phyloP scores from a whole-genome alignment of 2,888 invertebrate genomes.

The Apamea monoglypha region DNA sequence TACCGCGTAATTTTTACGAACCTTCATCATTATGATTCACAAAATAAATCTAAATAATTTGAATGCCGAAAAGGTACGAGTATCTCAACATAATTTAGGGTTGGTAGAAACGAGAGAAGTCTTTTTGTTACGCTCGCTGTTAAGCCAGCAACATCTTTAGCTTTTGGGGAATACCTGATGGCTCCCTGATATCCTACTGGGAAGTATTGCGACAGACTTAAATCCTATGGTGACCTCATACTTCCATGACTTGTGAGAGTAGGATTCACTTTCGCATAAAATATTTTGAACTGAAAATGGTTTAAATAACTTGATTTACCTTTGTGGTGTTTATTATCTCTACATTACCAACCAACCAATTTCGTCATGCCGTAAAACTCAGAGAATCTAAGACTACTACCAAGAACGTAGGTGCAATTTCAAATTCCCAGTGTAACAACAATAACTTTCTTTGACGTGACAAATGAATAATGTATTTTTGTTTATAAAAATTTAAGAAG shows the following conservation, averaged over 20 bases:
- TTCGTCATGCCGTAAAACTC: background rate
- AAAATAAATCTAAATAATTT: slow-evolving; percentile 48
- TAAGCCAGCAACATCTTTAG: background rate
- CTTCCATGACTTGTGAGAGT: background rate
- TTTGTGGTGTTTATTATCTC: background rate
- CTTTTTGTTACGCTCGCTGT: background rate
- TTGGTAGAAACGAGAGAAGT: background rate
- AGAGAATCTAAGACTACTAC: background rate
- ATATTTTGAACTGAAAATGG: background rate
- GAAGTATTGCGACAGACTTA: background rate
- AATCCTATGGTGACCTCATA: background rate
- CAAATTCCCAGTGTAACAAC: background rate
- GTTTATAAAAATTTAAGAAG: slow-evolving; percentile 41
- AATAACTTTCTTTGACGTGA: slow-evolving; percentile 14
- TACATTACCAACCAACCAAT: background rate
- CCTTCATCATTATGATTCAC: slow-evolving; percentile 44
- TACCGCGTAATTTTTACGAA: slow-evolving; percentile 9
- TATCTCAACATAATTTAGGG: slow-evolving; percentile 25
- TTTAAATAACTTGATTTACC: background rate
- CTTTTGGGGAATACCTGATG: background rate
- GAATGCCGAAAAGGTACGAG: slow-evolving; percentile 22
- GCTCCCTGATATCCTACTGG: background rate
- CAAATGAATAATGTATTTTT: slow-evolving; percentile 42
- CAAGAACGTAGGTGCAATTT: background rate
- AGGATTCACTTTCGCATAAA: background rate